Conservation (phyloP, 1,140 invertebrate genomes). For the Nebria ingens region DNA sequence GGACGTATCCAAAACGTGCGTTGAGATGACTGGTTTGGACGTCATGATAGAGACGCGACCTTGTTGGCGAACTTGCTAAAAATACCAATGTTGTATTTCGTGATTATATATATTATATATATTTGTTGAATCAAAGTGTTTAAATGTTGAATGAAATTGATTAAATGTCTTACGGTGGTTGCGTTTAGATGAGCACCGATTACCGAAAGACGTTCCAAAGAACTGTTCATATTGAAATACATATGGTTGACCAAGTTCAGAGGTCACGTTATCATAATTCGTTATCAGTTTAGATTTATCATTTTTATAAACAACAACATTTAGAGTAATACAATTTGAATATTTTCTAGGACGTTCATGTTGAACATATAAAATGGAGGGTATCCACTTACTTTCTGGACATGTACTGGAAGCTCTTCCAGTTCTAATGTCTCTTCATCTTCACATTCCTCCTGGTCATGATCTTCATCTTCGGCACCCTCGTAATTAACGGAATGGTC, state of each 20-base stretch:
- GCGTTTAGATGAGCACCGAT: slow-evolving; percentile 11
- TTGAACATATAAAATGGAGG: no score
- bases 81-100: no score
- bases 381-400: slow-evolving; percentile 19
- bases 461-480: slow-evolving; percentile 22
- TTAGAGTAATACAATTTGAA: no score
- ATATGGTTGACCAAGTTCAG: neutral
- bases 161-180: slow-evolving; percentile 13
- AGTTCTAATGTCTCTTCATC: slow-evolving; percentile 21
- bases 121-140: slow-evolving; percentile 8
- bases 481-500: no score
- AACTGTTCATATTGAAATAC: neutral
- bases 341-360: no score
- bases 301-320: no score
- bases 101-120: slow-evolving; percentile 13
- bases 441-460: slow-evolving; percentile 27
- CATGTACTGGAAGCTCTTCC: slow-evolving; percentile 16
- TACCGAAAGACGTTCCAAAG: slow-evolving; percentile 7
- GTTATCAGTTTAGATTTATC: no score
- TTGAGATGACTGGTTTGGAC: slow-evolving; percentile 36
- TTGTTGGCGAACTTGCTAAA: slow-evolving; percentile 8
- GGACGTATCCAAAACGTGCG: slow-evolving; percentile 56
- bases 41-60: slow-evolving; percentile 10
- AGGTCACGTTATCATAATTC: neutral
- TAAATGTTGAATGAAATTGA: no score